Evolutionary conservation across 2,888 invertebrate species (phyloP).

Genomic region (Chrysolina oricalcia): DNA sequence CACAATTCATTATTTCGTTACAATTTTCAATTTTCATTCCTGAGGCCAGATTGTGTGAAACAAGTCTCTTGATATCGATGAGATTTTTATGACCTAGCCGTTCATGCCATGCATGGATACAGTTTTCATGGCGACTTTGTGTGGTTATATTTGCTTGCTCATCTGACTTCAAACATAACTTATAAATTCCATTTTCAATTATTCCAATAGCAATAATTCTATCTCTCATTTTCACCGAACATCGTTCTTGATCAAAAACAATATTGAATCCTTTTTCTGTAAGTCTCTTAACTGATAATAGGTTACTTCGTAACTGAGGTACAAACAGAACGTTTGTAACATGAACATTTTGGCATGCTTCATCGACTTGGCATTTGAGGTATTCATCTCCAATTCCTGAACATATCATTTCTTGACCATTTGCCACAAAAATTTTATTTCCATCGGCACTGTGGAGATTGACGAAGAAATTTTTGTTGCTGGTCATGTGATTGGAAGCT

Average conservation of each 20-base stretch:
- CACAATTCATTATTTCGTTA: background rate
- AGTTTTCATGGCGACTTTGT: background rate
- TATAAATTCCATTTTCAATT: background rate
- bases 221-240: background rate
- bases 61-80: too few species aligned
- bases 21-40: constrained; percentile 23
- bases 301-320: too few species aligned
- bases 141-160: background rate
- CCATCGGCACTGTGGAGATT: background rate
- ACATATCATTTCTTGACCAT: background rate
- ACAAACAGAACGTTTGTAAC: background rate
- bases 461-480: constrained; percentile 6
- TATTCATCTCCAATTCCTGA: too few species aligned
- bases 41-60: background rate
- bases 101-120: background rate
- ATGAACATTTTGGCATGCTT: background rate
- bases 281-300: background rate
- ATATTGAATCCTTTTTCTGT: too few species aligned
- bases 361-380: background rate
- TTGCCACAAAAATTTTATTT: background rate
- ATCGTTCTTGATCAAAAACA: background rate
- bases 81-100: background rate
- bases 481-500: constrained; percentile 16
- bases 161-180: too few species aligned
- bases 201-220: background rate